Conservation (phyloP, 2,113 vertebrate species). For the Gasterosteus aculeatus region DNA sequence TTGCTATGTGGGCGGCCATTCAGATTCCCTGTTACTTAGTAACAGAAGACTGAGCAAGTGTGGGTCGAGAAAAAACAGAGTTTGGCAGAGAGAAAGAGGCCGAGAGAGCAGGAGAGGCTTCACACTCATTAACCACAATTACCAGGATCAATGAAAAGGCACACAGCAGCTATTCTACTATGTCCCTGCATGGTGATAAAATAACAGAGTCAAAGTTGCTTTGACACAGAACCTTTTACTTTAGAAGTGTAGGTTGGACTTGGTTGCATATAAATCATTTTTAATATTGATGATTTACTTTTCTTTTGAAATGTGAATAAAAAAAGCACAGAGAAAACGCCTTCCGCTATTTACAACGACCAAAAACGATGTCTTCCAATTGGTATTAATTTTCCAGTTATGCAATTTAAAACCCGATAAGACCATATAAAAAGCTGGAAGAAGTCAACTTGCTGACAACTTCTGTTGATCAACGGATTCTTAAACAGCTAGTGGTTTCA, state of each 20-base stretch:
- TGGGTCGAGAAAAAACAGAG: constrained; percentile 56
- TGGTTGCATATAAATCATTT: neutral
- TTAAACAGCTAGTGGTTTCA: neutral
- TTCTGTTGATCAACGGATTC: neutral
- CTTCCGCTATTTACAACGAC: neutral
- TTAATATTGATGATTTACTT: neutral
- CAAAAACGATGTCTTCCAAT: neutral
- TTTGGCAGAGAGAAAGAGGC: constrained; percentile 14
- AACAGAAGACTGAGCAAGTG: constrained; percentile 69
- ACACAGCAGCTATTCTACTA: neutral
- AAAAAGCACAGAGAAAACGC: neutral
- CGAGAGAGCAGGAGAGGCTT: constrained; percentile 7
- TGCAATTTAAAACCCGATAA: neutral
- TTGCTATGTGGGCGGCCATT: constrained; percentile 75
- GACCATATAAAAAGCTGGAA: neutral
- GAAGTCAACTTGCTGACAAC: neutral
- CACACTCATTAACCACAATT: constrained; percentile 31
- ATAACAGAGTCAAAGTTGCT: neutral
- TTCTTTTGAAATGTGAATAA: neutral
- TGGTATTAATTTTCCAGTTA: neutral
- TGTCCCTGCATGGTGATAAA: neutral
- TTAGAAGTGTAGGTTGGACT: neutral
- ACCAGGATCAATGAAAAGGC: neutral
- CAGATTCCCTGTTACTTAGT: constrained; percentile 77
- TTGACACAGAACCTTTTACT: neutral